These are phyloP conservation scores for Petrolisthes cinctipes DNA, from an alignment of 2,888 invertebrate genomes.

Conservation along the genomic window DNA sequence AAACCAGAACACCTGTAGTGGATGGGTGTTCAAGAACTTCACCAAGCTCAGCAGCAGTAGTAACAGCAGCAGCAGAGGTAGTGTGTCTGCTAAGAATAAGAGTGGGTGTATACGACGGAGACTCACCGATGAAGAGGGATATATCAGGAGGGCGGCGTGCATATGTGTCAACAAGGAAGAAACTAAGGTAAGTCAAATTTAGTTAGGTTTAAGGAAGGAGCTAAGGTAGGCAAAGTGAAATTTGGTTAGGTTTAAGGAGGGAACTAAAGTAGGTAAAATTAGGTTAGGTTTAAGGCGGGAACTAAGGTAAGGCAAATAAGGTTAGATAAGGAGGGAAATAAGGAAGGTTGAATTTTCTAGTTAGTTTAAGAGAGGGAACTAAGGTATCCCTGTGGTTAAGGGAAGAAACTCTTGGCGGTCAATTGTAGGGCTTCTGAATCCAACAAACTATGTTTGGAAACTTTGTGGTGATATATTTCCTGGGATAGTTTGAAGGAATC, in stretches of 20 bases:
- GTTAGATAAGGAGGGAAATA: not conserved
- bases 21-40: conserved; percentile 13
- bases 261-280: not conserved
- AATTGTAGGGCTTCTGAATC: no score
- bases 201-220: not conserved
- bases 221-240: not conserved
- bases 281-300: not conserved
- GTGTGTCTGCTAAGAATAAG: conserved; percentile 7
- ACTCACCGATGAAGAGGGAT: conserved; percentile 51
- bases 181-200: conserved; percentile 37
- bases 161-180: conserved; percentile 53
- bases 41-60: conserved; percentile 29
- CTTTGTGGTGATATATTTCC: no score
- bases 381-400: no score
- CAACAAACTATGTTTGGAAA: no score
- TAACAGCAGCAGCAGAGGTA: conserved; percentile 10
- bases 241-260: not conserved
- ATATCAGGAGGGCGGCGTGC: conserved; percentile 53
- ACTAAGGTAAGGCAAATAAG: not conserved
- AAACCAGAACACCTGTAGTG: conserved; percentile 4
- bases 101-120: conserved; percentile 40
- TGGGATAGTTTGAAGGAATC: no score
- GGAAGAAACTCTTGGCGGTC: no score
- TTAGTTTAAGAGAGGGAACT: not conserved
- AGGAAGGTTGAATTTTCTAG: not conserved